Conservation (phyloP, 2,888 invertebrate species). For the Hofmannophila pseudospretella region DNA sequence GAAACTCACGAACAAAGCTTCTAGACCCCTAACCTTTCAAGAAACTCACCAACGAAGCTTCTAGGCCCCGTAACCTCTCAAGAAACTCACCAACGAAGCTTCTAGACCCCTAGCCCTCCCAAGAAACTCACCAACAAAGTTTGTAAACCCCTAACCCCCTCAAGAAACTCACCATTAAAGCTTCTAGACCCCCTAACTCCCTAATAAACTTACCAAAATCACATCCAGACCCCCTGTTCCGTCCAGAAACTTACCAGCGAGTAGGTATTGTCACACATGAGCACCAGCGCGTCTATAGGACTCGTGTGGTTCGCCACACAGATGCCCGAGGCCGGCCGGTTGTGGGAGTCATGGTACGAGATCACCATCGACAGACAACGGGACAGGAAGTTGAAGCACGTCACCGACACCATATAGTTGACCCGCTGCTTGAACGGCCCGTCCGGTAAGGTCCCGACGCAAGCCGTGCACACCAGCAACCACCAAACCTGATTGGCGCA, state of each 20-base stretch:
- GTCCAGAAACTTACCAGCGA: slow-evolving; percentile 98
- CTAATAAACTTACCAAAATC: too few species aligned
- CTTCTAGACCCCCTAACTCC: too few species aligned
- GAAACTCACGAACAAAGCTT: too few species aligned
- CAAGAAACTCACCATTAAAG: too few species aligned
- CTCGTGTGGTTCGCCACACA: slow-evolving; percentile 99
- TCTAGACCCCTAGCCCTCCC: too few species aligned
- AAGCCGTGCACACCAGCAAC: slow-evolving; percentile 90
- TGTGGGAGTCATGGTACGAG: slow-evolving; percentile 91
- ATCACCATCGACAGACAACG: slow-evolving; percentile 94
- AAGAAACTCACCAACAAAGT: too few species aligned
- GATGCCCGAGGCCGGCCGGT: slow-evolving; percentile 89
- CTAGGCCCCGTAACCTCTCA: too few species aligned
- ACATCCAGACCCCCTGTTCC: too few species aligned
- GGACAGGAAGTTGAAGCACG: slow-evolving; percentile 95
- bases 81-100: too few species aligned
- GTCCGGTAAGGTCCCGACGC: slow-evolving; percentile 90
- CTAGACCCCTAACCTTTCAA: too few species aligned
- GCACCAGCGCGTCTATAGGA: slow-evolving; percentile 97
- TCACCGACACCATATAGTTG: slow-evolving; percentile 88
- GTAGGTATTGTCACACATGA: slow-evolving; percentile 98
- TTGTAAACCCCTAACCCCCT: too few species aligned
- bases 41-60: too few species aligned
- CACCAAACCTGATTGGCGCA: slow-evolving; percentile 95
- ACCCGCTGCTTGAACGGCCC: slow-evolving; percentile 86